Conservation (phyloP, 1,140 invertebrate genomes). For the Zaprionus inermis region DNA sequence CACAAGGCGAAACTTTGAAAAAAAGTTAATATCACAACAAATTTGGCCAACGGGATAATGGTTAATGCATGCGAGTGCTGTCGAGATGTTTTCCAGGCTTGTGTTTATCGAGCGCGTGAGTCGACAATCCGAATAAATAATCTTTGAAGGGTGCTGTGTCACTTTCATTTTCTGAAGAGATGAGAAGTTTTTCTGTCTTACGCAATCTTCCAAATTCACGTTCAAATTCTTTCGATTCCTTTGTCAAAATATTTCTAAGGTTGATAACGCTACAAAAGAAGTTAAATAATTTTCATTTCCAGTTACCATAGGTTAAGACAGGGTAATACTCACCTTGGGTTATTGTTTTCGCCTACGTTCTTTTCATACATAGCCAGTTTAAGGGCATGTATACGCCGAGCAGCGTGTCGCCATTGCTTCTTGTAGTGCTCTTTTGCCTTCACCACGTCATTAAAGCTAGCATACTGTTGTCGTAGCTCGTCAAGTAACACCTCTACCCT, state of each 20-base stretch:
- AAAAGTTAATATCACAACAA: slow-evolving; percentile 38
- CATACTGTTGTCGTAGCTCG: slow-evolving; percentile 58
- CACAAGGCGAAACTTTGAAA: slow-evolving; percentile 3
- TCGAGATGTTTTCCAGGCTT: slow-evolving; percentile 8
- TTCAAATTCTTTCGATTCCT: slow-evolving; percentile 56
- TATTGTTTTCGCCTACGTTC: slow-evolving; percentile 14
- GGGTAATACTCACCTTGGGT: slow-evolving; percentile 25
- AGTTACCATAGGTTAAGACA: background rate
- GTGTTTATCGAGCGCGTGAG: slow-evolving; percentile 9
- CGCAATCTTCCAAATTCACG: slow-evolving; percentile 53
- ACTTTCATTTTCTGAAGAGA: slow-evolving; percentile 16
- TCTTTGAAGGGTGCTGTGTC: background rate
- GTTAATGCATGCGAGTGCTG: slow-evolving; percentile 34
- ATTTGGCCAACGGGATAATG: slow-evolving; percentile 48
- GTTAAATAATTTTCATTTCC: background rate
- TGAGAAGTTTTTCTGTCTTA: background rate
- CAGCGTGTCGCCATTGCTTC: slow-evolving; percentile 53
- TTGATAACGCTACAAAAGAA: slow-evolving; percentile 36
- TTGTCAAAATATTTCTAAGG: slow-evolving; percentile 48
- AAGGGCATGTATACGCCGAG: slow-evolving; percentile 48
- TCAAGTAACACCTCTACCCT: slow-evolving; percentile 49
- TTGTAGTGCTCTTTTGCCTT: slow-evolving; percentile 68
- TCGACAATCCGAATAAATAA: slow-evolving; percentile 17
- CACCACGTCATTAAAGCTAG: slow-evolving; percentile 42
- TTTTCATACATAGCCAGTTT: slow-evolving; percentile 56